phyloP scores from a whole-genome alignment of 2,797 vertebrate genomes.

The Menidia menidia region DNA sequence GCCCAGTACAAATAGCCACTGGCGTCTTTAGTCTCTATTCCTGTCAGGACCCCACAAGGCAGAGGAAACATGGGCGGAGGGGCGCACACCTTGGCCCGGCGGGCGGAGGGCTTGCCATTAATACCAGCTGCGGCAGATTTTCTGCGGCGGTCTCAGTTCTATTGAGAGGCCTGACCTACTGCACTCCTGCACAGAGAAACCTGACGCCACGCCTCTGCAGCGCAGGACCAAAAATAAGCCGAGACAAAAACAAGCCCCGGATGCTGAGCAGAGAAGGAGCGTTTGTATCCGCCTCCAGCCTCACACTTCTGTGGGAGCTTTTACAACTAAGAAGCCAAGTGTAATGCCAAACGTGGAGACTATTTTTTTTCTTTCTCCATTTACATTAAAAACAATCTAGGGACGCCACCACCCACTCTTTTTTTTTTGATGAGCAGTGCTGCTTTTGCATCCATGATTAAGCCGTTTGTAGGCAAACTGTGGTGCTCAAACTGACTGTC shows the following conservation, averaged over 20 bases:
- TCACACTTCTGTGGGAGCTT: conserved; percentile 1
- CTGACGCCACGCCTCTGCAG: conserved; percentile 56
- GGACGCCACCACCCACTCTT: background rate
- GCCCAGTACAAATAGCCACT: conserved; percentile 40
- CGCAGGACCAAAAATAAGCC: conserved; percentile 63
- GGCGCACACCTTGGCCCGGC: too few species aligned
- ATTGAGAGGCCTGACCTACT: conserved; percentile 68
- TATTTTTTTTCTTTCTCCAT: too few species aligned
- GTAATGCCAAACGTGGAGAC: too few species aligned
- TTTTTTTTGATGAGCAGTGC: background rate
- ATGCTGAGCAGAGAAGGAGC: conserved; percentile 15
- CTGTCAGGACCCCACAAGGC: conserved; percentile 52
- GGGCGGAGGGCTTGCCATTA: conserved; percentile 57
- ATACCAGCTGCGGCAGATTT: conserved; percentile 64
- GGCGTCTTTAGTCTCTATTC: conserved; percentile 59
- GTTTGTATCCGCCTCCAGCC: conserved; percentile 27
- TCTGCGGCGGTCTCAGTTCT: conserved; percentile 53
- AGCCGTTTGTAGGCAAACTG: background rate
- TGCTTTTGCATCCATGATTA: background rate
- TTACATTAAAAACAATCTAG: too few species aligned
- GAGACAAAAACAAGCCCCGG: conserved; percentile 59
- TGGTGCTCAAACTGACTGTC: background rate
- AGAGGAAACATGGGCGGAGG: conserved; percentile 33
- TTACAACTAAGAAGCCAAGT: background rate
- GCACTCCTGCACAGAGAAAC: conserved; percentile 72